Conservation (phyloP, 2,888 invertebrate genomes). For the Spatulosminthurus flaviceps region DNA sequence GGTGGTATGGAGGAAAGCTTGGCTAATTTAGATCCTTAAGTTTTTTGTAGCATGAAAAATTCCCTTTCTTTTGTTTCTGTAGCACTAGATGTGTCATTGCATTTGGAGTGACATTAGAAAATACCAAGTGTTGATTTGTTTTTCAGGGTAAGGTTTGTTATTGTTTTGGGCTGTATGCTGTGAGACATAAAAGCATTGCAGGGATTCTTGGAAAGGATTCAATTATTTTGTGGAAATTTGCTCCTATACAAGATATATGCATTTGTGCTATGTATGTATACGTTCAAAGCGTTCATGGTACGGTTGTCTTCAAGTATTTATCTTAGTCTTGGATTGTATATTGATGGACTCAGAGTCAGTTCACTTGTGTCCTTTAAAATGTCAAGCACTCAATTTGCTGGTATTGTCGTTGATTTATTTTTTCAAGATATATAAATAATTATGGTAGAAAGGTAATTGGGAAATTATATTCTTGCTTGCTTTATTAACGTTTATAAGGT, state of each 20-base stretch:
- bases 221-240: slow-evolving; percentile 15
- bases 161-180: background rate
- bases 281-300: background rate
- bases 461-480: no score
- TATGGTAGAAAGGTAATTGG: no score
- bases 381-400: background rate
- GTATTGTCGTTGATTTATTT: no score
- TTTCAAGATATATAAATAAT: no score
- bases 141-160: background rate
- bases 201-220: slow-evolving; percentile 20
- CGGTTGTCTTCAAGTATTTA: background rate
- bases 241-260: background rate
- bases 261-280: background rate
- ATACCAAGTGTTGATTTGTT: background rate
- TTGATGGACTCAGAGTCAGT: background rate
- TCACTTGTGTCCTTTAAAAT: background rate
- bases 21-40: no score
- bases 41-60: no score
- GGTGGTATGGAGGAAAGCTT: no score
- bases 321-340: background rate
- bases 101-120: no score
- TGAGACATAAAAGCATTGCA: background rate
- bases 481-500: no score
- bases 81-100: no score
- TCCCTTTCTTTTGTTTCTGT: no score